Conservation (phyloP, 1,140 invertebrate genomes). For the Zophobas atratus region DNA sequence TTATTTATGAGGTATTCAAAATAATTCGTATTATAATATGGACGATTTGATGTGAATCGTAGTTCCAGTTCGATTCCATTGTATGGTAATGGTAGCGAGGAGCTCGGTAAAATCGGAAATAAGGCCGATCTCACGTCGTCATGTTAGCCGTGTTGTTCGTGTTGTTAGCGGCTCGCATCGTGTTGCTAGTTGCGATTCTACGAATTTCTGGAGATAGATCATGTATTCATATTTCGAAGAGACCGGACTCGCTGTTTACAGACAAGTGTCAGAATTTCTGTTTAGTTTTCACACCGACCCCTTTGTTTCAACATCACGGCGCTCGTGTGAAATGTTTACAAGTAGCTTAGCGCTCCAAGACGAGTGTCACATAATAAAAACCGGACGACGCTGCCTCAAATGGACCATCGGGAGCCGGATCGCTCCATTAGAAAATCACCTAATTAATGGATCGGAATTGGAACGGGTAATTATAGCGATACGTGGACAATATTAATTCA, state of each 20-base stretch:
- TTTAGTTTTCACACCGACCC: conserved; percentile 45
- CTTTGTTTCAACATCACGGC: conserved; percentile 44
- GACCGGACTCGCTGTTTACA: conserved; percentile 41
- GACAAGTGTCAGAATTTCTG: conserved; percentile 47
- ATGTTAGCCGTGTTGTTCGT: conserved; percentile 46
- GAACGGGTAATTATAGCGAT: neutral
- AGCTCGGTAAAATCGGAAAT: conserved; percentile 44
- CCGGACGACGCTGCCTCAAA: conserved; percentile 19
- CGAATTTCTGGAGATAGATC: conserved; percentile 41
- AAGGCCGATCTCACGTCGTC: conserved; percentile 49
- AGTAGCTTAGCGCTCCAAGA: conserved; percentile 31
- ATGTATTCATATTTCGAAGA: conserved; percentile 46
- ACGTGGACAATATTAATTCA: conserved; percentile 25
- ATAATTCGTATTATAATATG: conserved; percentile 48
- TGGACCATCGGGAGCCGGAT: conserved; percentile 18
- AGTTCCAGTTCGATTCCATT: conserved; percentile 49
- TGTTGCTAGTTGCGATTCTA: conserved; percentile 47
- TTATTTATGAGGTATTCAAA: conserved; percentile 49
- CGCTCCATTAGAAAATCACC: conserved; percentile 25
- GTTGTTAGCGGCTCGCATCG: conserved; percentile 45
- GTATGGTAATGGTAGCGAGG: conserved; percentile 44
- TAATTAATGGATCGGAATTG: conserved; percentile 14
- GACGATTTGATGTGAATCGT: conserved; percentile 49
- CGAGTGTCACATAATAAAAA: conserved; percentile 38
- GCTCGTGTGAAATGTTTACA: conserved; percentile 34